Evolutionary conservation across 2,797 vertebrate genomes (phyloP).

Genomic region (Rhyacichthys aspro): DNA sequence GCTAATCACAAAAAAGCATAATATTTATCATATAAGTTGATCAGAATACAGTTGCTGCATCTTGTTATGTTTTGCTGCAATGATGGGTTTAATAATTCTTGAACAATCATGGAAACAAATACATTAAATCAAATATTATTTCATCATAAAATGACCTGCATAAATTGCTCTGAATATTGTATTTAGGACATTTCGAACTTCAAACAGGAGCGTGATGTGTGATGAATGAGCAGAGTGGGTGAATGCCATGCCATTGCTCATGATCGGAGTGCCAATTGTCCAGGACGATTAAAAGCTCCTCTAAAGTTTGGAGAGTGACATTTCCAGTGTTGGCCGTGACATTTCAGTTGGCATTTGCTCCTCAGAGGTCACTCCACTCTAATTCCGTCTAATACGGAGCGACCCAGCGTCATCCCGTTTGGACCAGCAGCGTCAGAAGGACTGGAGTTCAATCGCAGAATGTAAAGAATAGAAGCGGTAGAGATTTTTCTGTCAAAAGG

Average conservation of each 20-base stretch:
- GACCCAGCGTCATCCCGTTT: neutral
- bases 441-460: neutral
- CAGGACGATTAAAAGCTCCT: slow-evolving; percentile 6
- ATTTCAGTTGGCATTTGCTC: slow-evolving; percentile 44
- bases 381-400: slow-evolving; percentile 3
- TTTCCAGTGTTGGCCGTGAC: slow-evolving; percentile 28
- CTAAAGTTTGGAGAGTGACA: slow-evolving; percentile 25
- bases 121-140: neutral
- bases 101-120: too few species aligned
- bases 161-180: neutral
- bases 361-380: slow-evolving; percentile 7
- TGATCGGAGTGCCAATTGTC: neutral
- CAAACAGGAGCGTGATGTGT: neutral
- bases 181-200: neutral
- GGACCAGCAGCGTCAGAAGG: neutral
- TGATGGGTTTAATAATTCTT: too few species aligned
- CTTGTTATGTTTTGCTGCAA: too few species aligned
- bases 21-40: too few species aligned
- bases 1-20: too few species aligned
- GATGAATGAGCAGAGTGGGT: neutral
- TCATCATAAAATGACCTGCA: neutral
- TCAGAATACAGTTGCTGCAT: too few species aligned
- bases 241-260: neutral
- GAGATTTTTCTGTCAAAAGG: too few species aligned
- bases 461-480: neutral